Evolutionary conservation across 2,888 invertebrate species (phyloP).

Genomic region (Pyrrhia umbra): DNA sequence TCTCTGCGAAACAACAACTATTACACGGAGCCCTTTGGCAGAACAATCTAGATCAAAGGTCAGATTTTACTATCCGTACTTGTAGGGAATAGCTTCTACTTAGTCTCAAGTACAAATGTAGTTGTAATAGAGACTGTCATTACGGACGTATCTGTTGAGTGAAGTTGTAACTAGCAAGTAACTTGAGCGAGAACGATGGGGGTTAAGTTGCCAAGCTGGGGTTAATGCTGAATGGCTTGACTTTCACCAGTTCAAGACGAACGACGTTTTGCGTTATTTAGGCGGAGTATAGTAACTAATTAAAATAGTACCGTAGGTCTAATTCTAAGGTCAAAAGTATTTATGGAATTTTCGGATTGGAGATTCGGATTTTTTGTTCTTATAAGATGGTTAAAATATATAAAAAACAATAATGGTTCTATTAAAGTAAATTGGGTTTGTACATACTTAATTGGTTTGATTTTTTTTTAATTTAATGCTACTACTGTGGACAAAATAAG

Average conservation of each 20-base stretch:
- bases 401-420: no score
- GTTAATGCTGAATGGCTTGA: conserved; percentile 34
- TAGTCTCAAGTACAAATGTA: conserved; percentile 21
- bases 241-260: conserved; percentile 12
- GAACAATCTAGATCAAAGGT: conserved; percentile 53
- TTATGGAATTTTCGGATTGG: no score
- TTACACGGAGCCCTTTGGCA: conserved; percentile 33
- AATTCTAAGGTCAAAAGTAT: no score
- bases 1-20: conserved; percentile 27
- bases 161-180: conserved; percentile 39
- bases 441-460: no score
- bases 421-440: no score
- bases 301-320: no score
- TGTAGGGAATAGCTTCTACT: conserved; percentile 29
- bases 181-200: conserved; percentile 26
- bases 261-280: background rate
- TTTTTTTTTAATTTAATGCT: no score
- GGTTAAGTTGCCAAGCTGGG: conserved; percentile 27
- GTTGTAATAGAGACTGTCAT: conserved; percentile 39
- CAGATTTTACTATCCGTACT: conserved; percentile 57
- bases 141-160: conserved; percentile 52
- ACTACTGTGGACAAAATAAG: no score
- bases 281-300: background rate
- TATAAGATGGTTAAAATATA: no score
- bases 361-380: no score